Evolutionary conservation across 1,140 invertebrate species (phyloP).

Genomic region (Lamellibrachia luymesi): DNA sequence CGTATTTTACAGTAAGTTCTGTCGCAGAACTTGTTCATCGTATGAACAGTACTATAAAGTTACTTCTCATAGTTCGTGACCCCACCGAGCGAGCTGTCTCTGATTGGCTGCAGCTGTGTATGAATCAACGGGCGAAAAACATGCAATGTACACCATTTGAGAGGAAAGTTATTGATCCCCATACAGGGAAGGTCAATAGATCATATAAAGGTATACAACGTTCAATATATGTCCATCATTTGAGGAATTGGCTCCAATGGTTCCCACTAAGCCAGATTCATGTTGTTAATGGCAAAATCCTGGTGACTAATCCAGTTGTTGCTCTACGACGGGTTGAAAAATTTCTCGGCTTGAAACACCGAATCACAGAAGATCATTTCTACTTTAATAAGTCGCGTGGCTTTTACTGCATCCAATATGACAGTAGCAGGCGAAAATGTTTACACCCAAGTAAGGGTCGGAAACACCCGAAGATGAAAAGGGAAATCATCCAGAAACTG

Average conservation of each 20-base stretch:
- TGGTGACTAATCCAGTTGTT: constrained; percentile 79
- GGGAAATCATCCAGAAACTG: constrained; percentile 47
- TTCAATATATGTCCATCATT: constrained; percentile 78
- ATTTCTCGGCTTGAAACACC: constrained; percentile 81
- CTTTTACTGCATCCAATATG: constrained; percentile 52
- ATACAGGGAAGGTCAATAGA: constrained; percentile 43
- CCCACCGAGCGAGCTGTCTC: constrained; percentile 85
- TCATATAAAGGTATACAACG: constrained; percentile 58
- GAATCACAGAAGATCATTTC: constrained; percentile 34
- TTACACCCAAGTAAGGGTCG: constrained; percentile 56
- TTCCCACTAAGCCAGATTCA: constrained; percentile 79
- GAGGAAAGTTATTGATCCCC: constrained; percentile 40
- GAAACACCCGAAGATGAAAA: constrained; percentile 51
- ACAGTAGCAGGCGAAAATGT: constrained; percentile 43
- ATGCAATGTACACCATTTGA: constrained; percentile 36
- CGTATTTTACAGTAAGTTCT: constrained; percentile 56
- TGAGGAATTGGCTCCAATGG: constrained; percentile 79
- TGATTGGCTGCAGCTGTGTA: constrained; percentile 75
- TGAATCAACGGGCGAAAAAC: constrained; percentile 29
- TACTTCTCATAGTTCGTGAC: constrained; percentile 82
- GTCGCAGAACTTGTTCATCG: constrained; percentile 69
- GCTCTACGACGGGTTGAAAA: constrained; percentile 80
- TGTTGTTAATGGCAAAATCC: constrained; percentile 82
- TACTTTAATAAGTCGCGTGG: constrained; percentile 53
- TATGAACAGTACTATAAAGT: constrained; percentile 79